Conservation (phyloP, 2,888 invertebrate species). For the Labia minor region DNA sequence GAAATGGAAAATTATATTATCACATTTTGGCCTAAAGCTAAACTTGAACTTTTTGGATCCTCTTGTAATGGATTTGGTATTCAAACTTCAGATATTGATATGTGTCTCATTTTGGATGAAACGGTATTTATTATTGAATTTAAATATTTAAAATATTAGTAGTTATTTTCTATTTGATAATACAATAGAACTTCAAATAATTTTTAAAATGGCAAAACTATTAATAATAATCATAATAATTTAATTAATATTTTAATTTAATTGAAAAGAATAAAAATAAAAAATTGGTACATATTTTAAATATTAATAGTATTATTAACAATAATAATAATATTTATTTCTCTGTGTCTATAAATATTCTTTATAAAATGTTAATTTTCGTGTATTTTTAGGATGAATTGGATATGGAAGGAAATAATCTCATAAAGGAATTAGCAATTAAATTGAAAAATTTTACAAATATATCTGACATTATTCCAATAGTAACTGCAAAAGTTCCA, state of each 20-base stretch:
- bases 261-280: too few species aligned
- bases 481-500: constrained; percentile 48
- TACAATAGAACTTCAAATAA: too few species aligned
- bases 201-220: too few species aligned
- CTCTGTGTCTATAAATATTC: not conserved
- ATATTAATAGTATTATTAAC: not conserved
- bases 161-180: constrained; percentile 8
- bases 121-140: not conserved
- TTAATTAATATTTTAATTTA: too few species aligned
- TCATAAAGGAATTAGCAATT: constrained; percentile 8
- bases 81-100: constrained; percentile 44
- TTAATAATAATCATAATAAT: too few species aligned
- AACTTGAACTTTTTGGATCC: constrained; percentile 45
- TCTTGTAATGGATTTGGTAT: constrained; percentile 49
- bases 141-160: constrained; percentile 9
- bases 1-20: constrained; percentile 35
- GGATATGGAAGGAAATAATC: not conserved
- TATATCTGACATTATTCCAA: constrained; percentile 32
- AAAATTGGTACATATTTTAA: too few species aligned
- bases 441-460: constrained; percentile 17
- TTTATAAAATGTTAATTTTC: not conserved
- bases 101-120: constrained; percentile 42
- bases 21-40: constrained; percentile 34
- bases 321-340: not conserved
- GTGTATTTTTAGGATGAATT: constrained; percentile 19